A percentile compares a stretch with the other conserved stretches of the same genome.
phyloP scores from a whole-genome alignment of 37 sponge, comb jelly and placozoan genomes.

The Diacarnus erythraeanus region DNA sequence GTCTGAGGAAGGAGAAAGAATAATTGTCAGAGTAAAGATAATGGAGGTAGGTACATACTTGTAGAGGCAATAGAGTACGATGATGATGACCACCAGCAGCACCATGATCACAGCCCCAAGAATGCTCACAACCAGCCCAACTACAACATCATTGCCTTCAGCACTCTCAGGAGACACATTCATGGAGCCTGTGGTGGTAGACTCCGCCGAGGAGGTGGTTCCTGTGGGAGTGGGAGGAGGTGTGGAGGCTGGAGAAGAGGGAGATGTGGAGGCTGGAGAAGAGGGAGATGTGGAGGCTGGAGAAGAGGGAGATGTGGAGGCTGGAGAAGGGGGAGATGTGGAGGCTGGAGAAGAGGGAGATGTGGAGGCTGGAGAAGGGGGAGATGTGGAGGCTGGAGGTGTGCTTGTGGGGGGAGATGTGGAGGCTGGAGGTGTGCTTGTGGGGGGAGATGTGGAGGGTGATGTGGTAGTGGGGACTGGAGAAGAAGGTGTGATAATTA shows the following conservation, averaged over 20 bases:
- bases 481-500: neutral
- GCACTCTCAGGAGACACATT: too few species aligned
- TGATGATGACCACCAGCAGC: neutral
- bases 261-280: neutral
- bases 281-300: neutral
- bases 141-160: neutral
- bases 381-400: neutral
- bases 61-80: neutral
- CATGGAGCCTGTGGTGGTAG: too few species aligned
- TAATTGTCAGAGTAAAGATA: neutral
- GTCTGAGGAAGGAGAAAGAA: neutral
- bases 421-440: neutral
- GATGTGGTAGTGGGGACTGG: neutral
- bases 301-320: too few species aligned
- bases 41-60: neutral
- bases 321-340: too few species aligned
- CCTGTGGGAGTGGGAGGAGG: constrained; percentile 1
- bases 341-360: neutral
- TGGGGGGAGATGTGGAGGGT: neutral
- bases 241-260: neutral
- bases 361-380: neutral
- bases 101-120: neutral
- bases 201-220: too few species aligned
- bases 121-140: neutral
- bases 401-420: neutral